Percentiles rank a stretch among this genome's conserved stretches.
Conservation (phyloP, 1,140 invertebrate species). For the Neomicropteryx cornuta region DNA sequence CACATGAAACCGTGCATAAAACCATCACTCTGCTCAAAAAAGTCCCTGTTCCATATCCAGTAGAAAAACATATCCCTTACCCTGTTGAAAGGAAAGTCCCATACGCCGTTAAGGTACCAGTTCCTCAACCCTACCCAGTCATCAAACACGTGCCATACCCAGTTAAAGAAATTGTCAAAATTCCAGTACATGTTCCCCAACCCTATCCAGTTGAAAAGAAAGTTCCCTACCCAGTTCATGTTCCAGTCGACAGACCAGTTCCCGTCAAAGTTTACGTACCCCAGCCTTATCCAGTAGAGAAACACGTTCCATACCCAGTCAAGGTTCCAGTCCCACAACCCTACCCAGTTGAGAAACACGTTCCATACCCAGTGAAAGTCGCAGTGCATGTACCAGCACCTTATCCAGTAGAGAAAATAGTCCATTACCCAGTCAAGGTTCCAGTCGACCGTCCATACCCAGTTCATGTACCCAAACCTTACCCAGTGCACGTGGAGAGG, state of each 20-base stretch:
- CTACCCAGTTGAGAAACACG: conserved; percentile 47
- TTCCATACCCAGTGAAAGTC: conserved; percentile 52
- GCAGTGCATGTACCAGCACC: conserved; percentile 51
- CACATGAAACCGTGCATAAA: conserved; percentile 39
- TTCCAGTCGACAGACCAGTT: conserved; percentile 53
- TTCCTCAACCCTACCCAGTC: conserved; percentile 53
- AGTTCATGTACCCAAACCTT: conserved; percentile 55
- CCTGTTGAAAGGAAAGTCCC: conserved; percentile 42
- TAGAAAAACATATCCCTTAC: conserved; percentile 47
- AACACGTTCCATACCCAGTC: conserved; percentile 38
- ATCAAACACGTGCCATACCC: conserved; percentile 55
- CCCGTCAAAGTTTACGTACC: conserved; percentile 54
- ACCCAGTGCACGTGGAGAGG: conserved; percentile 51
- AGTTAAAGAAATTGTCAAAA: conserved; percentile 56
- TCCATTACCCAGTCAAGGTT: conserved; percentile 55
- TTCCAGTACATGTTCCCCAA: conserved; percentile 53
- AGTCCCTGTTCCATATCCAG: conserved; percentile 52
- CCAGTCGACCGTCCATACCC: conserved; percentile 62
- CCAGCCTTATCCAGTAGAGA: conserved; percentile 53
- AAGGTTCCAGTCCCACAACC: conserved; percentile 45
- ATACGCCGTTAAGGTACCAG: conserved; percentile 39
- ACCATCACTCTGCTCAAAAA: conserved; percentile 37
- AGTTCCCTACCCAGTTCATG: conserved; percentile 56
- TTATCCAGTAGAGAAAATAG: conserved; percentile 51
- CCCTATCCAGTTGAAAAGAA: conserved; percentile 60